Conservation (phyloP, 2,797 vertebrate genomes). For the Halcyon chelicuti region DNA sequence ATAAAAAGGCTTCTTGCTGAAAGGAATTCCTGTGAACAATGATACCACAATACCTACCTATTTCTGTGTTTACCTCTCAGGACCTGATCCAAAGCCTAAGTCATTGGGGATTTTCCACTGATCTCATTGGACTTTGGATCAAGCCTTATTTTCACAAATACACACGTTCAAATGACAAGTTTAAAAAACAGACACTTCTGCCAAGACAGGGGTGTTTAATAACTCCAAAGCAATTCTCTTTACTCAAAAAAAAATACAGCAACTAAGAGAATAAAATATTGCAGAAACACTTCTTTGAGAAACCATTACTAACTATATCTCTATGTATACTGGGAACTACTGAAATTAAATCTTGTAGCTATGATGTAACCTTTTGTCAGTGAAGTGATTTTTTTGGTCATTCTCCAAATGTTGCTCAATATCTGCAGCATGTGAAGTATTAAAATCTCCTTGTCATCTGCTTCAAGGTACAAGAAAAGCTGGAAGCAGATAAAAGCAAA, state of each 20-base stretch:
- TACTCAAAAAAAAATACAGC: not conserved
- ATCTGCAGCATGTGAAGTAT: not conserved
- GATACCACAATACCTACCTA: slow-evolving; percentile 2
- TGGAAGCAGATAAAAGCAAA: slow-evolving; percentile 37
- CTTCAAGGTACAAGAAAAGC: slow-evolving; percentile 41
- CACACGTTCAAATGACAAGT: not conserved
- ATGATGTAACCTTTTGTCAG: not conserved
- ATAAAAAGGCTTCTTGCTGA: slow-evolving; percentile 72
- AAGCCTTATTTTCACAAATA: not conserved
- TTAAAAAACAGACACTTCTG: slow-evolving; percentile 19
- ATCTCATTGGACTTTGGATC: slow-evolving; percentile 49
- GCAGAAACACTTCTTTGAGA: not conserved
- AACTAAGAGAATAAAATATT: not conserved
- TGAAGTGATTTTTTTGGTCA: slow-evolving; percentile 14
- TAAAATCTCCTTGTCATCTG: slow-evolving; percentile 25
- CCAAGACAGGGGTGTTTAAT: not conserved
- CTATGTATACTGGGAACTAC: not conserved
- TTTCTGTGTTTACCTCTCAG: not conserved
- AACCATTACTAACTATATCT: not conserved
- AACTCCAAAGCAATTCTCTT: not conserved
- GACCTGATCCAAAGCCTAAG: slow-evolving; percentile 38
- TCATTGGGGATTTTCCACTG: slow-evolving; percentile 62
- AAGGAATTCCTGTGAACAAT: slow-evolving; percentile 31
- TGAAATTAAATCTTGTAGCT: not conserved
- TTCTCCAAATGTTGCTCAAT: slow-evolving; percentile 39